Evolutionary conservation across 2,113 vertebrate genomes (phyloP), one percentile per base, ranked within the genome.

Genomic region (Mirounga angustirostris): DNA sequence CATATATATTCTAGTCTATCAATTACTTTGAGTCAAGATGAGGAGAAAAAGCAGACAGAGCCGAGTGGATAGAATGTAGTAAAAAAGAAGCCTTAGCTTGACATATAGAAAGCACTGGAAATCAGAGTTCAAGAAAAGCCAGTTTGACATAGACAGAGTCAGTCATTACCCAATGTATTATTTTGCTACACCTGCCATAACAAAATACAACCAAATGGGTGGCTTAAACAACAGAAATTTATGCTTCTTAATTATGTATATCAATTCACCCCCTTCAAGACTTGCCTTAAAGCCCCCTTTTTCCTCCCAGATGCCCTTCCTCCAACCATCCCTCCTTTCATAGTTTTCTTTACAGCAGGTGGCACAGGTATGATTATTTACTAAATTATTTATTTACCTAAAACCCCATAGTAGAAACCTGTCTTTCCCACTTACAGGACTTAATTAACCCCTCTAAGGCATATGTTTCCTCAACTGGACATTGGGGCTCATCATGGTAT

Each of bases 21-120:
- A 76, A 14, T 82, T 97, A 93, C 54, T 82, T 24, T 59, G 59
- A 95, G 63, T 61, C 26, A 84, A 92, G n/a, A 78, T 63, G 54
- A 83, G 33, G 81, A 59, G 74, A 43, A n/a, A 74, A 73, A 56
- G 73, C 78, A 71, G 16, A 69, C 43, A 65, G 7, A 94, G 2
- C 5, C 3, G 28, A 4, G 21, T 52, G 3, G 36, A 30, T 8
- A 81, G 28, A 92, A 76, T 59, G 4, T 1, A 18, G 24, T 36
- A 21, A 69, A 63, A n/a, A 63, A 28, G 50, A 86, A 82, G 2
- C 8, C 21, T 50, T 30, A 63, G 26, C n/a, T 73, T 89, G 61
- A 58, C 40, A 67, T 6, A 30, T 2, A 19, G 74, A 84, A 92
- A 83, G 24, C 52, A 88, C 11, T 76, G 33, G 19, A 96, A 96